Conservation (phyloP, 2,888 invertebrate species). For the Habroteleia sp. region DNA sequence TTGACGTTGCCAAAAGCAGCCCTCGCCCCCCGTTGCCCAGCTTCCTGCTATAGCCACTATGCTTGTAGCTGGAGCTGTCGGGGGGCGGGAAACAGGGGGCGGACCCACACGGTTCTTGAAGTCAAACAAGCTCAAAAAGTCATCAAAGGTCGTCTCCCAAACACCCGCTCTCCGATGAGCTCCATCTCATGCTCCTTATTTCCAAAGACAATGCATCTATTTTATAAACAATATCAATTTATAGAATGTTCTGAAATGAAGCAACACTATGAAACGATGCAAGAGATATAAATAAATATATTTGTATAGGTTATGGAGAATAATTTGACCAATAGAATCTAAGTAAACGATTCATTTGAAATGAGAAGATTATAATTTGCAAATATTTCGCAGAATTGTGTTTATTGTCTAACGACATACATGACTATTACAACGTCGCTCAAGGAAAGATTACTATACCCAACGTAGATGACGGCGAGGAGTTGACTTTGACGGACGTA, state of each 20-base stretch:
- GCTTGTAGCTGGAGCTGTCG: constrained; percentile 75
- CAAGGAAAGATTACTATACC: constrained; percentile 99
- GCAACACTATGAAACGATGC: not conserved
- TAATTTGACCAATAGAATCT: not conserved
- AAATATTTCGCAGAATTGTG: constrained; percentile 86
- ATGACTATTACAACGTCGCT: constrained; percentile 96
- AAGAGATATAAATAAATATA: too few relatives aligned
- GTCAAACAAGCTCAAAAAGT: constrained; percentile 1
- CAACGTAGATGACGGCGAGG: constrained; percentile 97
- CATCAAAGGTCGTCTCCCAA: constrained; percentile 67
- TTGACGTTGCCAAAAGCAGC: constrained; percentile 61
- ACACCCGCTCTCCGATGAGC: constrained; percentile 77
- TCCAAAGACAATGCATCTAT: constrained; percentile 14
- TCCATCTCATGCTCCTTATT: constrained; percentile 47
- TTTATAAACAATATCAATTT: constrained; percentile 16
- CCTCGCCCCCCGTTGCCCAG: constrained; percentile 79
- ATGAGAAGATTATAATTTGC: constrained; percentile 26
- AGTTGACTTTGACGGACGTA: constrained; percentile 94
- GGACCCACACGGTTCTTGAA: constrained; percentile 33
- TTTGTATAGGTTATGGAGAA: not conserved
- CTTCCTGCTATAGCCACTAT: constrained; percentile 70
- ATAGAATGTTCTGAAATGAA: not conserved
- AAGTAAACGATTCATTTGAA: constrained; percentile 7
- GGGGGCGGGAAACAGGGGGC: constrained; percentile 78
- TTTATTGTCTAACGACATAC: constrained; percentile 91